Conservation (phyloP, 1,140 invertebrate genomes). For the Pogonognathellus flavescens region DNA sequence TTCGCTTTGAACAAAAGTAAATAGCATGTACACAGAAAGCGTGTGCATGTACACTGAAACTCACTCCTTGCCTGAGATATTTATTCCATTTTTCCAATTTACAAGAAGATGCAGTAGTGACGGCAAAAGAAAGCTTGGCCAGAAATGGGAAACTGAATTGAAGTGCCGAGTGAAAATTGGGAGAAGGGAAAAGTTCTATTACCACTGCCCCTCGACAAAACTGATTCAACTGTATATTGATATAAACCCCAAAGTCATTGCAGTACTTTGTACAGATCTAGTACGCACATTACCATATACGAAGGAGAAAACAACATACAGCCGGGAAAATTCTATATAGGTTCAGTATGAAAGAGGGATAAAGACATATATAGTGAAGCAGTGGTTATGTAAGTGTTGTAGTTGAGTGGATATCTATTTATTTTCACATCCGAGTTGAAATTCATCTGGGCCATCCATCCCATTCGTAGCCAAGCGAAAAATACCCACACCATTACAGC, state of each 20-base stretch:
- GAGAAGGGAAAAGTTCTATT: slow-evolving; percentile 44
- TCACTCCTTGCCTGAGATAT: neutral
- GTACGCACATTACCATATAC: too few species aligned
- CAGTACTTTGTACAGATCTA: too few species aligned
- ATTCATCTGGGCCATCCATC: slow-evolving; percentile 14
- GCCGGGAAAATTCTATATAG: too few species aligned
- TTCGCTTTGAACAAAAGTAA: too few species aligned
- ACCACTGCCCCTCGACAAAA: slow-evolving; percentile 20
- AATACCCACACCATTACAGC: neutral
- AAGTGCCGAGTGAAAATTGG: slow-evolving; percentile 43
- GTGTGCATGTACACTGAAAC: too few species aligned
- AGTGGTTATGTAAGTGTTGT: neutral
- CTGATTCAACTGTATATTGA: neutral
- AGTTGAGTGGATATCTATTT: slow-evolving; percentile 33
- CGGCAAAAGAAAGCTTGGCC: neutral
- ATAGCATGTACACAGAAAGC: too few species aligned
- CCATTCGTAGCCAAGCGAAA: slow-evolving; percentile 20
- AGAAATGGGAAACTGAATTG: slow-evolving; percentile 26
- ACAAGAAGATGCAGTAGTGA: neutral
- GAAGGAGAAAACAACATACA: too few species aligned
- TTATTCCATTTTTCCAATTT: slow-evolving; percentile 55
- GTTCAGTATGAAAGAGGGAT: too few species aligned
- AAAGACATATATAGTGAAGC: too few species aligned
- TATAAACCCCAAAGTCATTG: too few species aligned
- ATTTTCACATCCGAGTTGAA: neutral